A percentile compares a stretch with the other conserved stretches of the same genome.
Evolutionary conservation across 1,140 invertebrate genomes (phyloP).

Genomic region (Cotesia vestalis): DNA sequence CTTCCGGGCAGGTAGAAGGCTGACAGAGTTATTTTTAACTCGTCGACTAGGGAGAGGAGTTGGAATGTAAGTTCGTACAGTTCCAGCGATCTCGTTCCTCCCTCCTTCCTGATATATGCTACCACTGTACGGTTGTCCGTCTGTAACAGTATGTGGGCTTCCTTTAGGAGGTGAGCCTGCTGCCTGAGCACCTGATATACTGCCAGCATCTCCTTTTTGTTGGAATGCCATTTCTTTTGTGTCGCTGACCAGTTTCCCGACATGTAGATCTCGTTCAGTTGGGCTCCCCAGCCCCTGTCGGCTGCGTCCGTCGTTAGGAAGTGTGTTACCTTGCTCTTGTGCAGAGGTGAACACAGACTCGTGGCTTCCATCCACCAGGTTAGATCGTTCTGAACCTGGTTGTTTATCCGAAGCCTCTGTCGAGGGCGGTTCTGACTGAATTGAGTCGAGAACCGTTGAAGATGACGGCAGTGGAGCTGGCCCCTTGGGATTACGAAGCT

Average conservation of each 20-base stretch:
- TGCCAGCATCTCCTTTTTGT: conserved; percentile 43
- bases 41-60: conserved; percentile 45
- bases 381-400: not conserved
- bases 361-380: conserved; percentile 21
- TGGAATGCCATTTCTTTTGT: conserved; percentile 43
- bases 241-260: conserved; percentile 35
- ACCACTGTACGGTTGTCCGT: conserved; percentile 45
- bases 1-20: conserved; percentile 44
- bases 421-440: conserved; percentile 24
- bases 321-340: conserved; percentile 7
- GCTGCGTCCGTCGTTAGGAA: conserved; percentile 38
- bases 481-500: conserved; percentile 35
- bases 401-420: conserved; percentile 1
- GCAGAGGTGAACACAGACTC: not conserved
- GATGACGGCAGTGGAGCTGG: conserved; percentile 16
- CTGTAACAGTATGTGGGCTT: conserved; percentile 40
- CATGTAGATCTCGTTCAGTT: conserved; percentile 34
- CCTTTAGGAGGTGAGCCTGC: conserved; percentile 22
- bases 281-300: conserved; percentile 42
- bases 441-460: not conserved
- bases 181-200: conserved; percentile 36
- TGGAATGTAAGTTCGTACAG: conserved; percentile 48
- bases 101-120: too few relatives aligned
- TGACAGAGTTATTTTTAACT: conserved; percentile 42
- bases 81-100: conserved; percentile 48